Base-by-base conservation (phyloP, 1,140 invertebrate genomes). In the Drosophila triauraria region DNA sequence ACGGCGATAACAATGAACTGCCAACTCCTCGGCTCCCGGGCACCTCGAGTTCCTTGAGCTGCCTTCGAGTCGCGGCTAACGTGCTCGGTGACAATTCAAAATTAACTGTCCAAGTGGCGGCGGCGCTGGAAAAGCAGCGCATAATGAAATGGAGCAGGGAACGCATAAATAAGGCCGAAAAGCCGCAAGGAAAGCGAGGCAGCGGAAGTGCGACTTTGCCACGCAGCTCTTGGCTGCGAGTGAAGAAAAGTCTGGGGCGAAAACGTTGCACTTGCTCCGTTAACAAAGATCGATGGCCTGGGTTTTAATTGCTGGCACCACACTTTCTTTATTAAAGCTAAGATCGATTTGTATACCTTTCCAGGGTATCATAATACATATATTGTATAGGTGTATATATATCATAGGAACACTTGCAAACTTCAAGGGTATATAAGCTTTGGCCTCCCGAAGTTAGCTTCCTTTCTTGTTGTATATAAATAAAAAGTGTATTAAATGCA, bases 41-140 rank as follows among this genome's bases (percentile, higher is more conserved):
- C 6, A 38, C 25, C 17, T 25, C 12, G 9, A 9, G 15, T 38
- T 64, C 38, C 61, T 61, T 5, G 17, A 30, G 53, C 25, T n/a
- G 35, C 17, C 42, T 25, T 35, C 54, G 46, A 42, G 62, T 46
- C 50, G 57, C 40, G 62, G 38, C 84, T 90, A 85, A 88, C 85
- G 85, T 88, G 85, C 56, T 84, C 81, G 78, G 78, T 88, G 85
- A 88, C 85, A 90, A 88, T 88, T 88, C 85, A 90, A 85, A 88
- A 85, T 88, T 75, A 90, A 90, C 85, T 85, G 75, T 79, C 81
- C 65, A 81, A 78, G 77, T 90, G 84, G 77, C 83, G 84, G 77
- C 83, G 54, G 53, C 56, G 75, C 72, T 68, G 78, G 74, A 75
- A 51, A 78, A 77, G 69, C 69, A 80, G 68, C 74, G 65, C 80